Evolutionary conservation across 2,888 invertebrate genomes (phyloP), one percentile per base, ranked within the genome.

Genomic region (Ormyrus labotus): DNA sequence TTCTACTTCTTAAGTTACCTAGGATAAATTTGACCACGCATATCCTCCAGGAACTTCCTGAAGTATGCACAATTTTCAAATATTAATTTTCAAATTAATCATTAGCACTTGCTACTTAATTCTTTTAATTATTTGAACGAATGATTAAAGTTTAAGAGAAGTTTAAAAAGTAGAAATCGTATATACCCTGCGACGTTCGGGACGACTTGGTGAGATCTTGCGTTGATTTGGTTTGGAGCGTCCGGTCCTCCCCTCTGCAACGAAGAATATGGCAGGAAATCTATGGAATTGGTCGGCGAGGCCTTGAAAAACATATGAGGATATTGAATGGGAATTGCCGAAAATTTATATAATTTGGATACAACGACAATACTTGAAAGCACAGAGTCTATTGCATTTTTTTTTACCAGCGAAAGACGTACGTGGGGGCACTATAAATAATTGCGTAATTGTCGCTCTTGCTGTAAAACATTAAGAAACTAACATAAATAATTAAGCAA

Each of bases 221-320:
- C 92, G 63, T 92, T 92, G 78, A 93, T 92, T 85, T 93, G 93
- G 87, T 93, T 93, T 91, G 92, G 91, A 84, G 92, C 92, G 61
- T 92, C 92, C 65, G 91, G 91, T 53, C 88, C 86, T 77, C 85
- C 86, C 9, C 92, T 92, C 85, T 93, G 93, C 81, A 93, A 91
- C 67, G 93, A 93, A 85, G 93, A 92, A 87, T 93, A 93, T 57
- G 93, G 93, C 86, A 93, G 91, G 88, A 92, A 93, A 88, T 93
- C 93, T 84, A 92, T 91, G 81, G 92, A 92, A 87, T 91, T 92
- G 67, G 91, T 91, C 77, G 92, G 92, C 74, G 92, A 92, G 65
- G 90, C 90, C 92, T 92, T 86, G 60, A 81, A 81, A 75, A 79
- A 64, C n/a, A 76, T 72, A 75, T 13, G 48, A 45, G 48, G 58